Evolutionary conservation across 2,888 invertebrate species (phyloP).

Genomic region (Drosophila austrosaltans): DNA sequence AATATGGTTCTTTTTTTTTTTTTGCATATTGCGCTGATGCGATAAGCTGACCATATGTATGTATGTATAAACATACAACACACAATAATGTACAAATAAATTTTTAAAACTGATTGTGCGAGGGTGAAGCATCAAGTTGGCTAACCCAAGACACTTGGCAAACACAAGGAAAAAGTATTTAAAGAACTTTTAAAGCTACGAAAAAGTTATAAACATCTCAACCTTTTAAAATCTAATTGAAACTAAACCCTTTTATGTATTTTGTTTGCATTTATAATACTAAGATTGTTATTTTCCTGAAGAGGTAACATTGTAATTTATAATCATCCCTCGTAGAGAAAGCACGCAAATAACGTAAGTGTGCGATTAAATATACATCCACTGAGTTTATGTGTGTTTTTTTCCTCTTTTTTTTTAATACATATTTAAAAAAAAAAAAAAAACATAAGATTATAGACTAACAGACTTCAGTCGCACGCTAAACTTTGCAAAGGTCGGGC

Average conservation of each 20-base stretch:
- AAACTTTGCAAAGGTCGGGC: constrained; percentile 67
- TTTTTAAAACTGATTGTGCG: constrained; percentile 22
- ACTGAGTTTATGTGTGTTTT: constrained; percentile 13
- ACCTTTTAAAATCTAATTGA: too few relatives aligned
- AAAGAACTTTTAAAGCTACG: neutral
- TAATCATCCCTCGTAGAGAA: constrained; percentile 44
- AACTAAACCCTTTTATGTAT: too few relatives aligned
- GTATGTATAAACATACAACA: constrained; percentile 22
- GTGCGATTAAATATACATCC: constrained; percentile 45
- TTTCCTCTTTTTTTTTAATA: constrained; percentile 1
- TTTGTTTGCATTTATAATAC: too few relatives aligned
- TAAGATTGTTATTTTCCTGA: too few relatives aligned
- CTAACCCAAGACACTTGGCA: too few relatives aligned
- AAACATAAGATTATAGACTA: constrained; percentile 54
- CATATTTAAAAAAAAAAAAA: constrained; percentile 24
- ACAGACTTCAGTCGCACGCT: constrained; percentile 61
- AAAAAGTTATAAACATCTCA: too few relatives aligned
- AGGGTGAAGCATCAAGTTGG: neutral
- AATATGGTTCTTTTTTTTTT: constrained; percentile 26
- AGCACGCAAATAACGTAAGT: constrained; percentile 66
- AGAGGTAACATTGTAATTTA: constrained; percentile 33
- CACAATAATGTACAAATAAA: constrained; percentile 19
- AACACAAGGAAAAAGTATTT: neutral
- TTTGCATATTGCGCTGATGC: constrained; percentile 54
- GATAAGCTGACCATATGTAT: constrained; percentile 35